Evolutionary conservation across 2,113 vertebrate species (phyloP).

Genomic region (Sula dactylatra): DNA sequence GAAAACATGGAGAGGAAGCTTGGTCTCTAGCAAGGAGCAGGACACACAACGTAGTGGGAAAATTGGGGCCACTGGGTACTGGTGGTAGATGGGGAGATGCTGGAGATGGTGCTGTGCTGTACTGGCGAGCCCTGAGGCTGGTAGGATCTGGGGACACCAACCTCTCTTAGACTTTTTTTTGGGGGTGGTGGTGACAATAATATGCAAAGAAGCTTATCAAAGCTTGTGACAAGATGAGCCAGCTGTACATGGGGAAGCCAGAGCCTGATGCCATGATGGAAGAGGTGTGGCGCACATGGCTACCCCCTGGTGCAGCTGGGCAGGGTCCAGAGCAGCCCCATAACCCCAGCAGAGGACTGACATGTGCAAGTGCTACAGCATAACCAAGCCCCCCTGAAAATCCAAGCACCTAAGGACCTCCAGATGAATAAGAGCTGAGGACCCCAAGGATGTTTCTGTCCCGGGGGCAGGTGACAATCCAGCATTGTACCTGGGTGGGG

Average conservation of each 20-base stretch:
- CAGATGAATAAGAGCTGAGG: background rate
- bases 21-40: too few species aligned
- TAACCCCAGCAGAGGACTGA: background rate
- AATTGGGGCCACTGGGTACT: background rate
- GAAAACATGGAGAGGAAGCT: background rate
- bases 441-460: background rate
- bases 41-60: accelerated
- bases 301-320: too few species aligned
- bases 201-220: background rate
- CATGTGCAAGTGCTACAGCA: accelerated
- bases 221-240: background rate
- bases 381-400: background rate
- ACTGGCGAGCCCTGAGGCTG: background rate
- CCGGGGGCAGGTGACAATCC: background rate
- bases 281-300: too few species aligned
- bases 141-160: background rate
- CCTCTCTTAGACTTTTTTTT: background rate
- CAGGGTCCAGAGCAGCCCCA: background rate
- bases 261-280: accelerated
- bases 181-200: background rate
- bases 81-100: background rate
- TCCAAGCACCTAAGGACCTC: too few species aligned
- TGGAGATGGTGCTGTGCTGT: background rate
- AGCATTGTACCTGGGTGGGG: accelerated
- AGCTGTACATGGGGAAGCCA: background rate